A percentile compares a stretch with the other conserved stretches of the same genome.
phyloP scores from a whole-genome alignment of 2,888 invertebrate genomes.

The Coelinius sp. region DNA sequence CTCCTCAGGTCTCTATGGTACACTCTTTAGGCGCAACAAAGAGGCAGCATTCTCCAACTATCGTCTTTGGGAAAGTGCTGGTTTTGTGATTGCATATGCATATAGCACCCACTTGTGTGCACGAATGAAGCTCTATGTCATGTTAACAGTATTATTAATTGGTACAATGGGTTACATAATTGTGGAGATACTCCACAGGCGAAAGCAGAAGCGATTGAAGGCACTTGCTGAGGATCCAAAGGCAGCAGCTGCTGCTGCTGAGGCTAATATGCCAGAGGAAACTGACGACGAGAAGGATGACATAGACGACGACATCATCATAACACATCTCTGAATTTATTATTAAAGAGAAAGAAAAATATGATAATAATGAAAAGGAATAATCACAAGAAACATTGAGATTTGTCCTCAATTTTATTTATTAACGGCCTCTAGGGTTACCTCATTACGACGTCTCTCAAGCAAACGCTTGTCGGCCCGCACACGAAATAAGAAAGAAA shows the following conservation, averaged over 20 bases:
- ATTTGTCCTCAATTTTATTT: background rate
- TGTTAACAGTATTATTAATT: constrained; percentile 81
- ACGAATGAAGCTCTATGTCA: constrained; percentile 87
- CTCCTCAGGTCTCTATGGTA: constrained; percentile 83
- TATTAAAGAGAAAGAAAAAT: background rate
- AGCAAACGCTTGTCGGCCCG: constrained; percentile 29
- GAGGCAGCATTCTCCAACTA: constrained; percentile 94
- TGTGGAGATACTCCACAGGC: constrained; percentile 86
- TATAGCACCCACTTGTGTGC: constrained; percentile 91
- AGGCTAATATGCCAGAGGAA: constrained; percentile 77
- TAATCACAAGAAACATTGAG: background rate
- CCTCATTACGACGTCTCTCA: constrained; percentile 22
- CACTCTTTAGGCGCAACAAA: constrained; percentile 88
- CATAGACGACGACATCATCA: constrained; percentile 89
- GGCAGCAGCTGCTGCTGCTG: constrained; percentile 79
- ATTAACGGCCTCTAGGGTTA: background rate
- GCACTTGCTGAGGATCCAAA: constrained; percentile 80
- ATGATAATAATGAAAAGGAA: constrained; percentile 17
- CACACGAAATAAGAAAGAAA: constrained; percentile 1
- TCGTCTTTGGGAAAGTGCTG: constrained; percentile 90
- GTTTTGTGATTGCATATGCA: constrained; percentile 91
- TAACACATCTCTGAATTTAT: constrained; percentile 81
- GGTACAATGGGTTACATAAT: constrained; percentile 85
- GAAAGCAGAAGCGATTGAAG: constrained; percentile 83
- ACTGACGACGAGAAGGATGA: constrained; percentile 90